These are phyloP conservation scores for Keiferia lycopersicella DNA, from an alignment of 2,888 invertebrate genomes.

Conservation along the genomic window DNA sequence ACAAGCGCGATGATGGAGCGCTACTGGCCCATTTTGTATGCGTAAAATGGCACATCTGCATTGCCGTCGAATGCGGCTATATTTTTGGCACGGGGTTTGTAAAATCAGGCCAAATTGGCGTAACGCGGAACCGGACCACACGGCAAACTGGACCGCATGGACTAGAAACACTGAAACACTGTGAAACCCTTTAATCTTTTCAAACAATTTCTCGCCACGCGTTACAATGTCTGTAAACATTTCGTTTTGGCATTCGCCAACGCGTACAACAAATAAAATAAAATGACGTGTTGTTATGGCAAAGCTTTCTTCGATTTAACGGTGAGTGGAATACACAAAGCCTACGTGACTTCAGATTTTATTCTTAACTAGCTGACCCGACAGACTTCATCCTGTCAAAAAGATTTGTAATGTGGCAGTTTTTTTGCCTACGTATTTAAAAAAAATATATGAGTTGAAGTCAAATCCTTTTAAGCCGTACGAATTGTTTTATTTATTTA, in stretches of 20 bases:
- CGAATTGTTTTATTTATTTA: no score
- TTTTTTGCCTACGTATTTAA: no score
- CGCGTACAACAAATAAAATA: slow-evolving; percentile 6
- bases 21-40: slow-evolving; percentile 57
- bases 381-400: no score
- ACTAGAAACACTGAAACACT: slow-evolving; percentile 3
- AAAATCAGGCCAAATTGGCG: slow-evolving; percentile 52
- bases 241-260: background rate
- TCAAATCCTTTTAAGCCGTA: no score
- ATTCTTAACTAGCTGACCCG: background rate
- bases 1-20: slow-evolving; percentile 19
- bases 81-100: slow-evolving; percentile 64
- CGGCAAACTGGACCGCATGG: slow-evolving; percentile 6
- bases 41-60: slow-evolving; percentile 72
- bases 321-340: background rate
- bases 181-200: slow-evolving; percentile 22
- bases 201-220: slow-evolving; percentile 10
- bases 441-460: no score
- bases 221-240: slow-evolving; percentile 12
- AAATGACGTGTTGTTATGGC: background rate
- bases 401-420: no score
- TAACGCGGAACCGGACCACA: slow-evolving; percentile 33
- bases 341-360: background rate
- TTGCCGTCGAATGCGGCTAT: slow-evolving; percentile 60
- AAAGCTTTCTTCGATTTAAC: slow-evolving; percentile 10